Evolutionary conservation across 2,888 invertebrate genomes (phyloP), one percentile per base, ranked within the genome.

Genomic region (Lepidocyrtoides sp.): DNA sequence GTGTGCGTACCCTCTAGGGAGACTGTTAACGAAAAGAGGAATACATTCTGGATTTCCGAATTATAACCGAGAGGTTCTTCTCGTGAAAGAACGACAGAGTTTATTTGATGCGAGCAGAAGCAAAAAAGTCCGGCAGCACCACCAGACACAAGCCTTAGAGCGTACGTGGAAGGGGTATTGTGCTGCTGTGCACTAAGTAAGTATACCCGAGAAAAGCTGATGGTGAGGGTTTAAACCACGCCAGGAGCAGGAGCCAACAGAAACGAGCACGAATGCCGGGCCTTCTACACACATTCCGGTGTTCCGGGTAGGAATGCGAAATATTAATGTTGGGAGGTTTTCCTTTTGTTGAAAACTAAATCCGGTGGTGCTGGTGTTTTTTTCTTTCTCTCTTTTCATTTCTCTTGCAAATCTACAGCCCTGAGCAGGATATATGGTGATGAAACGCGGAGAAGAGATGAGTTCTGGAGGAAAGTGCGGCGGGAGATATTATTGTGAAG

Each of bases 181-280:
- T 44, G 29, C n/a, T 20, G 29, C 12, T 29, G 57, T 36, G n/a
- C n/a, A n/a, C n/a, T n/a, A n/a, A n/a, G n/a, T n/a, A n/a, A n/a
- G n/a, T 32, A 63, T 75, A 41, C 63, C 66, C 54, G 79, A 75
- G 60, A 83, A 83, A 85, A 60, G 57, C 12, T 48, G 36, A 72
- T 10, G n/a, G 41, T 36, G 48, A 69, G 77, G 72, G 87, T 63
- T 87, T 91, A 91, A 91, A 91, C 91, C 91, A 91, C 91, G 91
- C 91, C 91, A 91, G 91, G 91, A 91, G 91, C 91, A 91, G 91
- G 91, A 91, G 91, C 91, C 82, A 91, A 86, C 29, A 87, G 91
- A 82, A 91, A 91, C 86, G 72, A 48, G 81, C 54, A 81, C 86
- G 85, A 91, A 84, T 86, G 82, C 86, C 82, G 23, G 91, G 69